phyloP scores from a whole-genome alignment of 2,888 invertebrate species.

The Eupithecia insigniata region DNA sequence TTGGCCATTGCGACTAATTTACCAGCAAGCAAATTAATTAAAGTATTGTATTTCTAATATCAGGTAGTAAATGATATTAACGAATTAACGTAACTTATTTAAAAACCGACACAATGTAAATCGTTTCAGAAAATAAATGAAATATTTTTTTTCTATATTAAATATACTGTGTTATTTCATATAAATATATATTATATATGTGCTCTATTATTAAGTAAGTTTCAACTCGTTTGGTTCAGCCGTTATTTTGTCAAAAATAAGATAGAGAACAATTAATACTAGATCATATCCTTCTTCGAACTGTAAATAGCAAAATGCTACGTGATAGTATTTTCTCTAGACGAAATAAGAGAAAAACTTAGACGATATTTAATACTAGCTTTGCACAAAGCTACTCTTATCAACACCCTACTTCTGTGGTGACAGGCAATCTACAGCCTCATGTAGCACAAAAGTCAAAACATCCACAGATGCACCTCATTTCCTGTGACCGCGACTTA shows the following conservation, averaged over 20 bases:
- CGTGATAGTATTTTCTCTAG: too few species aligned
- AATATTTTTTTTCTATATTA: neutral
- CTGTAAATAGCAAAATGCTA: too few species aligned
- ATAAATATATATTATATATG: too few species aligned
- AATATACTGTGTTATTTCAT: neutral
- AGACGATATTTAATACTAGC: neutral
- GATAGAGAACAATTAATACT: too few species aligned
- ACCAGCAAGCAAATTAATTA: neutral
- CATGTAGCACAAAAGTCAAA: neutral
- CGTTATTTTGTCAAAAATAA: too few species aligned
- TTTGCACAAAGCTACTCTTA: neutral
- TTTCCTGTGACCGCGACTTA: neutral
- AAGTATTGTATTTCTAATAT: neutral
- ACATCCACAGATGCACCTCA: neutral
- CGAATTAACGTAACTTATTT: too few species aligned
- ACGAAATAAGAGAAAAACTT: too few species aligned
- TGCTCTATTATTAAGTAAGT: too few species aligned
- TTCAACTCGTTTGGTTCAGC: too few species aligned
- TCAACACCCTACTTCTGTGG: neutral
- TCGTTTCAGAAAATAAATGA: too few species aligned
- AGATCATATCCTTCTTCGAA: too few species aligned
- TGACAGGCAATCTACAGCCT: neutral
- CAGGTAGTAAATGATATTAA: neutral
- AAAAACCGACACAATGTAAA: too few species aligned
- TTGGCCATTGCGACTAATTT: neutral